Percentiles rank a stretch among this genome's conserved stretches.
These are phyloP conservation scores for Thera britannica DNA, from an alignment of 2,888 invertebrate genomes.

Conservation along the genomic window DNA sequence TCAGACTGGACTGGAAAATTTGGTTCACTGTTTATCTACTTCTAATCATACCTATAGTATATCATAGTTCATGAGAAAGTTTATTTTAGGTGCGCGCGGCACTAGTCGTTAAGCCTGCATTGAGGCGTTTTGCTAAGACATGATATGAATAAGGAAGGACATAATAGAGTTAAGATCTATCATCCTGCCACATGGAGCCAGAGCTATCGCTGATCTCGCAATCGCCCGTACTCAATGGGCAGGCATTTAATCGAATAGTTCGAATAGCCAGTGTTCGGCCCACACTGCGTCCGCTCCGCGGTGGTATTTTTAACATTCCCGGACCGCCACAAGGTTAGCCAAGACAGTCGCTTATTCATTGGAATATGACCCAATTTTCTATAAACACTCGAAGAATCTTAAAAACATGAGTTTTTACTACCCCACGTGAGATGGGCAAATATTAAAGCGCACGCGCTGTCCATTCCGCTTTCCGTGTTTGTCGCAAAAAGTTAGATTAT, in stretches of 20 bases:
- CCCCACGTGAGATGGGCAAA: slow-evolving; percentile 18
- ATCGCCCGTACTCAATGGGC: slow-evolving; percentile 36
- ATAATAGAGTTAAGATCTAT: slow-evolving; percentile 42
- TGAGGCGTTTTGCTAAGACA: slow-evolving; percentile 25
- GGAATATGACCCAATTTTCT: slow-evolving; percentile 82
- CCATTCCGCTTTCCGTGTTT: neutral
- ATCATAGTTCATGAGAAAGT: slow-evolving; percentile 17
- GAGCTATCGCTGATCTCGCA: slow-evolving; percentile 27
- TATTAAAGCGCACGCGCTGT: slow-evolving; percentile 2
- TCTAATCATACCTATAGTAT: neutral
- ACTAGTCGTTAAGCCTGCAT: slow-evolving; percentile 11
- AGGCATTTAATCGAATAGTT: slow-evolving; percentile 62
- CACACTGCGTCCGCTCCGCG: slow-evolving; percentile 64
- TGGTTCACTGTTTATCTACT: slow-evolving; percentile 6
- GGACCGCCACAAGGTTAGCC: slow-evolving; percentile 82
- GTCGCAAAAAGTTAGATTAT: neutral
- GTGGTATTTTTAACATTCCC: slow-evolving; percentile 85
- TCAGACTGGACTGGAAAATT: slow-evolving; percentile 3
- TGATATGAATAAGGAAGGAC: slow-evolving; percentile 39
- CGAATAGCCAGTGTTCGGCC: slow-evolving; percentile 54
- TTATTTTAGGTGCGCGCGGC: slow-evolving; percentile 16
- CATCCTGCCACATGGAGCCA: slow-evolving; percentile 39
- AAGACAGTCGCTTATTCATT: slow-evolving; percentile 81
- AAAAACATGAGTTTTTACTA: slow-evolving; percentile 33
- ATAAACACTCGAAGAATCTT: slow-evolving; percentile 63